These are phyloP conservation scores for Cynopterus brachyotis DNA, from an alignment of 2,113 vertebrate genomes.

Conservation along the genomic window DNA sequence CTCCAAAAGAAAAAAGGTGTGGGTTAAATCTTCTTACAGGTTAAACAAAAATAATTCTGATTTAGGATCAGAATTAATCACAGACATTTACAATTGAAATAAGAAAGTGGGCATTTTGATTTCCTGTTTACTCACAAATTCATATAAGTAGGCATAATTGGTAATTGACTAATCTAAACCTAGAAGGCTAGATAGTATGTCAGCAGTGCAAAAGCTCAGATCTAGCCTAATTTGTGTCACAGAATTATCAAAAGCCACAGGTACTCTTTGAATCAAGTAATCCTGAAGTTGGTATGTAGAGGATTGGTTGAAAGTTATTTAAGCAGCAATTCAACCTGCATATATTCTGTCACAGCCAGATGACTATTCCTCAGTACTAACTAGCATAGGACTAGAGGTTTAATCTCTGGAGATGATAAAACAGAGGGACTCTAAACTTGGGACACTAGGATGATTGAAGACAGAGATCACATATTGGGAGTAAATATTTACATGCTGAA, in stretches of 20 bases:
- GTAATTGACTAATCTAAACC: background rate
- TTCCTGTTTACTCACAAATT: background rate
- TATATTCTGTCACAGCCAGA: background rate
- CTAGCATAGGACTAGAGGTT: background rate
- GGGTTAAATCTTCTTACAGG: background rate
- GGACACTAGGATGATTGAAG: accelerated
- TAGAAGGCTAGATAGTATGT: background rate
- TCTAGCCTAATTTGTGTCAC: background rate
- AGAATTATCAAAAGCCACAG: background rate
- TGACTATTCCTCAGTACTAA: background rate
- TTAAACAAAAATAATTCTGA: background rate
- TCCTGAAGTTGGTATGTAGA: background rate
- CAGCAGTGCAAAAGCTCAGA: background rate
- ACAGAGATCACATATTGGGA: background rate
- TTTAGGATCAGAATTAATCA: background rate
- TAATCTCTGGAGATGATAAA: background rate
- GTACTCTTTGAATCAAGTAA: background rate
- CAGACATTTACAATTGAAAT: background rate
- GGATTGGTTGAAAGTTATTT: background rate
- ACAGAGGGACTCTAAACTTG: background rate
- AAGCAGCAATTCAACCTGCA: background rate
- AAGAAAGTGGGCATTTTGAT: background rate
- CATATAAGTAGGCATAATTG: background rate
- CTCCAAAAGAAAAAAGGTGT: background rate
- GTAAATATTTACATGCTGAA: background rate